Evolutionary conservation across 2,797 vertebrate species (phyloP).

Genomic region (Myioborus melanocephalus): DNA sequence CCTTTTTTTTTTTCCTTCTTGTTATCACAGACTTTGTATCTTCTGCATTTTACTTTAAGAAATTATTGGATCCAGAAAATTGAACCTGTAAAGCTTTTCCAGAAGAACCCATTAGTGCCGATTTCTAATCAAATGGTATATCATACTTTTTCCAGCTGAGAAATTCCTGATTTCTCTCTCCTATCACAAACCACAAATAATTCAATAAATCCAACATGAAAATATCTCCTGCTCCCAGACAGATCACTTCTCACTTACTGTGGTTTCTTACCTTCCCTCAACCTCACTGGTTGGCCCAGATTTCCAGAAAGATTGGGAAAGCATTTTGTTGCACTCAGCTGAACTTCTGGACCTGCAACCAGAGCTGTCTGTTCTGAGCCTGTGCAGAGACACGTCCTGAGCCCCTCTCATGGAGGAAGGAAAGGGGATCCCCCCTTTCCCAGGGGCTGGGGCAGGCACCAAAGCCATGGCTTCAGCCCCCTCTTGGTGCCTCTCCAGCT

Average conservation of each 20-base stretch:
- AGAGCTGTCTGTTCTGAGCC: not conserved
- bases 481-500: not conserved
- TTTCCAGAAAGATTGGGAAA: not conserved
- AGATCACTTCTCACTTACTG: not conserved
- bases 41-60: not conserved
- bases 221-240: not conserved
- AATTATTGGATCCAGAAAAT: not conserved
- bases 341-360: not conserved
- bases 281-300: not conserved
- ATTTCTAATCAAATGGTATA: not conserved
- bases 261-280: not conserved
- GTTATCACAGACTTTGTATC: not conserved
- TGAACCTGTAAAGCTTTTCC: not conserved
- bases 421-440: not conserved
- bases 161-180: not conserved
- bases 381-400: not conserved
- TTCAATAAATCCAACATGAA: not conserved
- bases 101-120: not conserved
- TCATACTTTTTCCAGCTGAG: not conserved
- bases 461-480: not conserved
- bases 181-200: not conserved
- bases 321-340: not conserved
- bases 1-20: not conserved
- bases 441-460: not conserved
- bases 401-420: fast-evolving